A percentile compares a stretch with the other conserved stretches of the same genome.
Evolutionary conservation across 2,113 vertebrate species (phyloP).

Genomic region (Penelope pileata): DNA sequence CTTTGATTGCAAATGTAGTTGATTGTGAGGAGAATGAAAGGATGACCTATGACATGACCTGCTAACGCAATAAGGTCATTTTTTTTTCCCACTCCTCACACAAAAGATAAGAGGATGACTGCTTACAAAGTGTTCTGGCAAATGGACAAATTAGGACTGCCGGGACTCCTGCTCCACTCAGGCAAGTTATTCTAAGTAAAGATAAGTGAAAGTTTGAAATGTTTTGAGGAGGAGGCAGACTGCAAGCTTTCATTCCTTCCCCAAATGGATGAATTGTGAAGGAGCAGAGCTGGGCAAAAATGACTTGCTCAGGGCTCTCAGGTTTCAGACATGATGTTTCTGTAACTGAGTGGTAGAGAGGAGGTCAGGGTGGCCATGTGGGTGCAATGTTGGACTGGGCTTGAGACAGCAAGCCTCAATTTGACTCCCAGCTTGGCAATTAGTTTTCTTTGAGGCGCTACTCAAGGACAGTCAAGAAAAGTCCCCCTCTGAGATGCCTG

Average conservation of each 20-base stretch:
- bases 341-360: neutral
- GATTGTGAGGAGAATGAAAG: conserved; percentile 73
- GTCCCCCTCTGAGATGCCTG: neutral
- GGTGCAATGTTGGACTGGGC: fast-evolving
- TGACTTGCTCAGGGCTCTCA: neutral
- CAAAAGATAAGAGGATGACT: conserved; percentile 73
- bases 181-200: conserved; percentile 65
- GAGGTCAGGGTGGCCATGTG: fast-evolving
- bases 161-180: conserved; percentile 9
- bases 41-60: conserved; percentile 72
- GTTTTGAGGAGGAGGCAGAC: conserved; percentile 48
- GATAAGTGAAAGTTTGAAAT: conserved; percentile 70
- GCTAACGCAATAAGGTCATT: conserved; percentile 57
- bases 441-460: neutral
- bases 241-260: conserved; percentile 1
- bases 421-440: neutral
- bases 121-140: conserved; percentile 76
- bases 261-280: conserved; percentile 14
- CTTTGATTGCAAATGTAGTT: conserved; percentile 71
- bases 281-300: neutral
- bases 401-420: neutral
- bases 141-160: conserved; percentile 72
- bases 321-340: neutral
- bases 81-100: neutral
- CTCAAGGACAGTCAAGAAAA: neutral